Conservation (phyloP, 1,140 invertebrate species). For the Pachyrhynchus sulphureomaculatus region DNA sequence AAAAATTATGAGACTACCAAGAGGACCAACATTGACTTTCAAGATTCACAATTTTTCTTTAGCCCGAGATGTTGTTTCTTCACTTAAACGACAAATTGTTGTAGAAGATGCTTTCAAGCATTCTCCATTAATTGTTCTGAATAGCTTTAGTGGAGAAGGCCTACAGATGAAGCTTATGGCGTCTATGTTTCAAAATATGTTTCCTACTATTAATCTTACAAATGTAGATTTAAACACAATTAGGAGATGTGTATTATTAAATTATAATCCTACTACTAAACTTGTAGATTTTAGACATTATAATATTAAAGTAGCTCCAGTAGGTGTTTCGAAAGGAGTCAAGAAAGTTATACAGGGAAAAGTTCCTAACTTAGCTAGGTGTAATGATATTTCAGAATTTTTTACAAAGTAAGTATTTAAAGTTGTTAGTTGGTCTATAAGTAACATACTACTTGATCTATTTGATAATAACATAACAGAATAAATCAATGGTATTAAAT, state of each 20-base stretch:
- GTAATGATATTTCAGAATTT: conserved; percentile 88
- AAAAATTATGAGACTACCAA: conserved; percentile 76
- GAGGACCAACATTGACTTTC: conserved; percentile 85
- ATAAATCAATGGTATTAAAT: too few relatives aligned
- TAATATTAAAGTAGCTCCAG: conserved; percentile 77
- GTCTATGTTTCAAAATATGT: conserved; percentile 97
- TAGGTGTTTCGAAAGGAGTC: conserved; percentile 87
- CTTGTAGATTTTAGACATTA: conserved; percentile 93
- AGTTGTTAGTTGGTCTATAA: neutral
- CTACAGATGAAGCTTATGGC: conserved; percentile 90
- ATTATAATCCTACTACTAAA: conserved; percentile 86
- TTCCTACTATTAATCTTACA: conserved; percentile 93
- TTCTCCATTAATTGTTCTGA: conserved; percentile 89
- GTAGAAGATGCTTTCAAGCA: conserved; percentile 80
- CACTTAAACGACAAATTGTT: conserved; percentile 78
- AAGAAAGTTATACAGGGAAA: conserved; percentile 92
- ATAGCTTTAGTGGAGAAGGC: conserved; percentile 87
- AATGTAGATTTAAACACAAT: conserved; percentile 91
- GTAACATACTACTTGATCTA: neutral
- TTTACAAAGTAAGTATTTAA: conserved; percentile 71
- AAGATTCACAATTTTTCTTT: conserved; percentile 83
- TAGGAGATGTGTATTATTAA: conserved; percentile 85
- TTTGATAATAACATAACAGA: neutral
- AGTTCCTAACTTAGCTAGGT: conserved; percentile 86
- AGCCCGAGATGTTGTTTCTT: conserved; percentile 81